Evolutionary conservation across 37 sponge, comb jelly and placozoan species (phyloP), one percentile per base, ranked within the genome.

Genomic region (Theonella swinhoei): DNA sequence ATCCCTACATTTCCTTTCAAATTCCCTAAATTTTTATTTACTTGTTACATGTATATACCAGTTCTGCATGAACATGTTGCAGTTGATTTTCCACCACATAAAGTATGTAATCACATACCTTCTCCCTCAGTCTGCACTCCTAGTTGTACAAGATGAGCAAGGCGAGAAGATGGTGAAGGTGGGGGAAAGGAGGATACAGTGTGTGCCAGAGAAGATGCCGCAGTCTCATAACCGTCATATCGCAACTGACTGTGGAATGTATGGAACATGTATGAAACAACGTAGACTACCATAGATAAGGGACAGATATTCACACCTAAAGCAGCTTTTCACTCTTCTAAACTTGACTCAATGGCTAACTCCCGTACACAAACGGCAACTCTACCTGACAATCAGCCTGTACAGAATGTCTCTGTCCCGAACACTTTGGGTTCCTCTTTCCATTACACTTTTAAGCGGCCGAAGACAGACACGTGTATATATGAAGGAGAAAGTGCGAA

Each of bases 181-280:
- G 86, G 83, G 33, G 91, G 88, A 29, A 62, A 88, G 19, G 86
- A 73, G 26, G 88, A 78, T 24, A 93, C 69, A 28, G 86, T 72
- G 23, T 85, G 83, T 23, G 72, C 39, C 42, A 96, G 78, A 2
- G 78, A 39, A 9, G 85, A 66, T 3, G 97, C 97, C 37, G 93
- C 94, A 1, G 81, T 75, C 67, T 94, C 97, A 62, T 85, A 96
- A 25, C 95, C 95, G 73, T 96, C 97, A 63, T 91, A 94, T 26
- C 89, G 77, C 39, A 96, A 82, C 74, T 96, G 97, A 38, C 97
- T 94, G 86, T 25, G n/a, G n/a, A n/a, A n/a, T n/a, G n/a, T n/a
- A n/a, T n/a, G n/a, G n/a, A n/a, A n/a, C n/a, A n/a, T n/a, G n/a
- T n/a, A n/a, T n/a, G n/a, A n/a, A n/a, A n/a, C n/a, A n/a, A n/a